Conservation (phyloP, 2,888 invertebrate species). For the Alitta virens region DNA sequence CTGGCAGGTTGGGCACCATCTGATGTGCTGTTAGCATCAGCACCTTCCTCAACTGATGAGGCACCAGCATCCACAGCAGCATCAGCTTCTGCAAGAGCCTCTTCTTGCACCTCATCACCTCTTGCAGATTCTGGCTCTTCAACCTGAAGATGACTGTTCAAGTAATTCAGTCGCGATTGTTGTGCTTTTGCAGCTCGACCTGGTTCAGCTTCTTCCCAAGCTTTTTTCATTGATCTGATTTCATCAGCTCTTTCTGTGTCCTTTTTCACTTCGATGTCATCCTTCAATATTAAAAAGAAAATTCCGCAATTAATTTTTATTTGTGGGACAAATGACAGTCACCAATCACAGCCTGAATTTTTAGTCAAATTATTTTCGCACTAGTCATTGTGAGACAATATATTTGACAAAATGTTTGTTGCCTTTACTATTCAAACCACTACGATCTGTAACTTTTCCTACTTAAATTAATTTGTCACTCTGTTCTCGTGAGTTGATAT, state of each 20-base stretch:
- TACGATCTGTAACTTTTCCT: too few relatives aligned
- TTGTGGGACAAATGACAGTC: background rate
- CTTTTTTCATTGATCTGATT: constrained; percentile 55
- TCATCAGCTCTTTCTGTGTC: constrained; percentile 56
- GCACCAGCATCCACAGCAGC: constrained; percentile 4
- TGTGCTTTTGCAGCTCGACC: constrained; percentile 56
- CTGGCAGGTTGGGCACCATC: constrained; percentile 48
- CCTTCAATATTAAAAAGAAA: constrained; percentile 32
- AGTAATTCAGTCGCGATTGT: constrained; percentile 52
- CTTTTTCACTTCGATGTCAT: constrained; percentile 53
- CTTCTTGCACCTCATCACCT: constrained; percentile 2
- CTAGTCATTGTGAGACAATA: too few relatives aligned
- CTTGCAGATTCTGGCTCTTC: background rate
- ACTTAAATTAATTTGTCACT: too few relatives aligned
- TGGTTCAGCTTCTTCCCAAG: constrained; percentile 57
- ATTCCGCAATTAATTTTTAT: background rate
- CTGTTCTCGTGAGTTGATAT: too few relatives aligned
- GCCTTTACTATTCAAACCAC: too few relatives aligned
- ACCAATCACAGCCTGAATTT: too few relatives aligned
- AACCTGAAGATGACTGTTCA: constrained; percentile 33
- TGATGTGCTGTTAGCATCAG: constrained; percentile 38
- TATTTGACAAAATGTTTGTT: too few relatives aligned
- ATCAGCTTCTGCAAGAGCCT: constrained; percentile 17
- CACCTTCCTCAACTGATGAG: constrained; percentile 7
- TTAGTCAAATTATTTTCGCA: too few relatives aligned